Conservation (phyloP, 1,140 invertebrate species). For the Drosophila persimilis region DNA sequence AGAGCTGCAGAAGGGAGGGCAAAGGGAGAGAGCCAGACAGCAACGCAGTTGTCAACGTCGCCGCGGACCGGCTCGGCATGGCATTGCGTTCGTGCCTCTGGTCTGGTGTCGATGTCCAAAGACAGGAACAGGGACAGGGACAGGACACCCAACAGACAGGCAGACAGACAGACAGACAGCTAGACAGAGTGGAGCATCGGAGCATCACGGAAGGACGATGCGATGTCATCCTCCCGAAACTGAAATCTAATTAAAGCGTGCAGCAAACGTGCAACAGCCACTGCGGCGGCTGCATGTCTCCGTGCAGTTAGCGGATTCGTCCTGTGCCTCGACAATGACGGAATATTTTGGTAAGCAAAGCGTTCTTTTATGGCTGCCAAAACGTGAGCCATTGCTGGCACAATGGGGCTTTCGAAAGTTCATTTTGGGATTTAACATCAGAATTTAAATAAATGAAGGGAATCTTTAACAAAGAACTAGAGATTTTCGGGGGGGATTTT, state of each 20-base stretch:
- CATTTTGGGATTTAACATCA: no score
- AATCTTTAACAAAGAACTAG: no score
- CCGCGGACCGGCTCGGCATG: not conserved
- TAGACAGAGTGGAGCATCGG: not conserved
- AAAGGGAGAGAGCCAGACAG: no score
- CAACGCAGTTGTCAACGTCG: constrained; percentile 53
- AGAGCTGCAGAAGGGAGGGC: constrained; percentile 24
- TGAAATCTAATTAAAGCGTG: constrained; percentile 76
- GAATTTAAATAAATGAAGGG: no score
- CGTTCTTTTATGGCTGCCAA: constrained; percentile 5
- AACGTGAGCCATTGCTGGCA: constrained; percentile 25
- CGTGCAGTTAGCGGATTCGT: constrained; percentile 48
- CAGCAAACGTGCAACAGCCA: constrained; percentile 53
- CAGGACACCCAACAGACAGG: no score
- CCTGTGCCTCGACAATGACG: constrained; percentile 26
- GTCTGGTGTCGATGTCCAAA: constrained; percentile 15
- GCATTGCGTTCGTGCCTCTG: constrained; percentile 11
- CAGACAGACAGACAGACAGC: no score
- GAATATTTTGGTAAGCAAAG: constrained; percentile 46
- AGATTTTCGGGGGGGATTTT: no score
- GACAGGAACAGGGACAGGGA: no score
- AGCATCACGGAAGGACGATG: constrained; percentile 18
- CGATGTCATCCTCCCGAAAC: constrained; percentile 39
- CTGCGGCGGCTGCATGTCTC: not conserved
- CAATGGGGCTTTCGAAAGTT: not conserved